phyloP scores from a whole-genome alignment of 1,140 invertebrate species.

The Luehdorfia chinensis region DNA sequence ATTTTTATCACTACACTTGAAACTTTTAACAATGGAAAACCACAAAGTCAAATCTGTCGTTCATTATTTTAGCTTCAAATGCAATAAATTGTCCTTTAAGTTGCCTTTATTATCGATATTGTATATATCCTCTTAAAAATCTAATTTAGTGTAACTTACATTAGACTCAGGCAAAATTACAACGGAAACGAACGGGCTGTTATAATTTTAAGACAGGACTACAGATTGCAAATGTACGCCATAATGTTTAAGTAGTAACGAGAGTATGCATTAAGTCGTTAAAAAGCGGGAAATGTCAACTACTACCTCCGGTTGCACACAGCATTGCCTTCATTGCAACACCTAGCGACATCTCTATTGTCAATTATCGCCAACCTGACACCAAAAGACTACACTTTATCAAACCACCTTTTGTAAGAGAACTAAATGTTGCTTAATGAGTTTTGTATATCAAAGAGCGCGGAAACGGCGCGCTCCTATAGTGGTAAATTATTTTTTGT shows the following conservation, averaged over 20 bases:
- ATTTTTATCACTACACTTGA: too few species aligned
- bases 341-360: not conserved
- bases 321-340: not conserved
- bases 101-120: too few species aligned
- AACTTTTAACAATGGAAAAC: too few species aligned
- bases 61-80: too few species aligned
- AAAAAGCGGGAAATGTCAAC: constrained; percentile 10
- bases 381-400: constrained; percentile 1
- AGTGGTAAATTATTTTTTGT: too few species aligned
- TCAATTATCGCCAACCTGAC: not conserved
- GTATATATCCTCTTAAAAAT: too few species aligned
- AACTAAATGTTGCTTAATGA: not conserved
- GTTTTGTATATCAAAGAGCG: not conserved
- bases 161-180: too few species aligned
- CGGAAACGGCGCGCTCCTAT: not conserved
- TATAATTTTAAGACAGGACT: not conserved
- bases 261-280: constrained; percentile 11
- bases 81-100: too few species aligned
- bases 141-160: too few species aligned
- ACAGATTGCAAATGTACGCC: constrained; percentile 9
- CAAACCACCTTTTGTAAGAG: not conserved
- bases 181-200: too few species aligned
- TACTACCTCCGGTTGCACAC: not conserved
- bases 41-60: too few species aligned
- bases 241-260: constrained; percentile 9